phyloP scores from a whole-genome alignment of 2,888 invertebrate species.

The Limnephilus lunatus region DNA sequence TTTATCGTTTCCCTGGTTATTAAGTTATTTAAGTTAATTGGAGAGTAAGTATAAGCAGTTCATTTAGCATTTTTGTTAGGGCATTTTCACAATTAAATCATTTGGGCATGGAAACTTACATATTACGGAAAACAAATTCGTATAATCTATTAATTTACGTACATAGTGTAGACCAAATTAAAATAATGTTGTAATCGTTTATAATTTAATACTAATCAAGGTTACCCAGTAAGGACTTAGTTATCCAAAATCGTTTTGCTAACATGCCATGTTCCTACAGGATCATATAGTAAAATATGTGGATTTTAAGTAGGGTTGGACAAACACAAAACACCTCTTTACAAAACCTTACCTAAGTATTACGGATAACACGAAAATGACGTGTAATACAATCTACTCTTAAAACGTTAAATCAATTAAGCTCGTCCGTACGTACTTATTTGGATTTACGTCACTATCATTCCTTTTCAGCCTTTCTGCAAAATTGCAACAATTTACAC shows the following conservation, averaged over 20 bases:
- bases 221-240: too few species aligned
- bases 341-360: neutral
- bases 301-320: too few species aligned
- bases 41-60: neutral
- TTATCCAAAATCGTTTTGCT: too few species aligned
- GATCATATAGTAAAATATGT: too few species aligned
- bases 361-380: neutral
- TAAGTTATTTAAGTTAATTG: neutral
- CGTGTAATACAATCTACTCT: neutral
- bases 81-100: neutral
- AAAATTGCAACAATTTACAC: constrained; percentile 47
- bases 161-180: too few species aligned
- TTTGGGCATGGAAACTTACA: too few species aligned
- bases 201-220: too few species aligned
- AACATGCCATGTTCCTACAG: too few species aligned
- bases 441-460: constrained; percentile 16
- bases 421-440: neutral
- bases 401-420: neutral
- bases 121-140: too few species aligned
- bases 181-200: too few species aligned
- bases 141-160: too few species aligned
- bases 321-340: too few species aligned
- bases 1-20: neutral
- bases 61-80: neutral
- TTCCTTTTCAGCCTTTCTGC: constrained; percentile 16